Evolutionary conservation across 2,888 invertebrate genomes (phyloP), one percentile per base, ranked within the genome.

Genomic region (Caenorhabditis panamensis): DNA sequence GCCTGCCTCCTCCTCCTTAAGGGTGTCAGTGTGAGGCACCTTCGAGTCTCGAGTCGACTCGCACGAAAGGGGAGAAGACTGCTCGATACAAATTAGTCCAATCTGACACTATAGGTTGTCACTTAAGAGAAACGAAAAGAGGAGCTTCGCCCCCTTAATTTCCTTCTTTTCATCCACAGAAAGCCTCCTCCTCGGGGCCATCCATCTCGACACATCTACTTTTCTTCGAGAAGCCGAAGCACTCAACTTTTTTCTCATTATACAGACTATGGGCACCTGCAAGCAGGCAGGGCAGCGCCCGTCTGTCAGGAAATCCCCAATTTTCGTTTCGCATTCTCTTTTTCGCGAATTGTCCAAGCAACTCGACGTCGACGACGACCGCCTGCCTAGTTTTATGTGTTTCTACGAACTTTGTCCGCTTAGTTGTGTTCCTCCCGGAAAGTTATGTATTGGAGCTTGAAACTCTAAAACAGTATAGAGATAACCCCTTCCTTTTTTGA

Each of bases 41-140:
- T n/a, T n/a, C n/a, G n/a, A 31, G 9, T 31, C 31, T 37, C 31
- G 28, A 53, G 59, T 13, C 13, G 41, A 41, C 28, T 37, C 22
- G 36, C 47, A n/a, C 28, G 56, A 58, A 20, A 59, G 37, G 22
- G 20, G 36, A 41, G 64, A 59, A 41, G 66, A 56, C 37, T 37
- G 28, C 64, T 58, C 71, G 62, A 64, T 59, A 66, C 80, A 82
- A 82, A 82, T 82, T 82, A 82, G 77, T 82, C 64, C 82, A 82
- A 82, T 82, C 82, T 82, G 82, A 76, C 80, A 75, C 82, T 73
- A 75, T 79, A 68, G 73, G 69, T 81, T 81, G 81, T 81, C 76
- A 81, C 81, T 81, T 63, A 80, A 78, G 71, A 37, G 49, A 78
- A 71, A 61, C 47, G 61, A 36, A 53, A 49, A 28, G 59, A 41